Evolutionary conservation across 2,113 vertebrate species (phyloP).

Genomic region (Perca schrenkii): DNA sequence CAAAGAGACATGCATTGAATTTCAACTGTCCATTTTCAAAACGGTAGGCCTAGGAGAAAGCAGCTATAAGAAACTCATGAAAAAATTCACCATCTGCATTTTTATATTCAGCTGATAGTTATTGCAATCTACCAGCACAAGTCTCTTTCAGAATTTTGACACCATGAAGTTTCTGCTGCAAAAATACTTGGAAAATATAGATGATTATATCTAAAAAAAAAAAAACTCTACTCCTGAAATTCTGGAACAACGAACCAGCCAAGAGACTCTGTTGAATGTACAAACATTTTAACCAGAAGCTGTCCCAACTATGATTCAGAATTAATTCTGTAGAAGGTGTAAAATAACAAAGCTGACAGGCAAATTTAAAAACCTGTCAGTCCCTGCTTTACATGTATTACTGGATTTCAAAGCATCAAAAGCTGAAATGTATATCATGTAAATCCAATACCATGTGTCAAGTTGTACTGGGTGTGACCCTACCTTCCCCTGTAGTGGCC

Average conservation of each 20-base stretch:
- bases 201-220: not conserved
- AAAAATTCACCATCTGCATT: not conserved
- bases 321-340: not conserved
- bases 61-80: not conserved
- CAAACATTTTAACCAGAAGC: not conserved
- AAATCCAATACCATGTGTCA: not conserved
- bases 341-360: not conserved
- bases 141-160: too few relatives aligned
- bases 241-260: too few relatives aligned
- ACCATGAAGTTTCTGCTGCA: too few relatives aligned
- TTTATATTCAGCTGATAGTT: constrained; percentile 1
- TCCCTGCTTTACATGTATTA: not conserved
- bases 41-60: not conserved
- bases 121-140: not conserved
- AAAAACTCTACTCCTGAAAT: not conserved
- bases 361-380: not conserved
- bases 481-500: constrained; percentile 87
- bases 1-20: not conserved
- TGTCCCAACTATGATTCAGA: not conserved
- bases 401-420: not conserved
- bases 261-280: too few relatives aligned
- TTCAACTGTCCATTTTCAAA: not conserved
- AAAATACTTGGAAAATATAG: not conserved
- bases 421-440: not conserved
- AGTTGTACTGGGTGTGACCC: not conserved